Conservation (phyloP, 2,797 vertebrate species). For the Danio jaintianensis region DNA sequence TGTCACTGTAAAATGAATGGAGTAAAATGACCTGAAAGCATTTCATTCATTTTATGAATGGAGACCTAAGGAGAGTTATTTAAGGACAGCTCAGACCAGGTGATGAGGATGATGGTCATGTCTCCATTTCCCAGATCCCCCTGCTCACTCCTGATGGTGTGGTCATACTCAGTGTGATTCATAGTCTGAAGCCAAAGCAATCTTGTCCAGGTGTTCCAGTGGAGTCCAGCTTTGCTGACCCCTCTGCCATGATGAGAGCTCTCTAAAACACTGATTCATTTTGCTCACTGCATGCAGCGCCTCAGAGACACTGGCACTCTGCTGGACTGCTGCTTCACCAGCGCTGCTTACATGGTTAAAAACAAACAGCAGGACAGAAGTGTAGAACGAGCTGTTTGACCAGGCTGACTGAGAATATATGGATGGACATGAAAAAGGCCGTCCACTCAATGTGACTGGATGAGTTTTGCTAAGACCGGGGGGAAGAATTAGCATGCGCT, state of each 20-base stretch:
- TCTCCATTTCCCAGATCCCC: conserved; percentile 11
- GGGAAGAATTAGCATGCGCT: neutral
- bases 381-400: neutral
- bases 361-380: conserved; percentile 14
- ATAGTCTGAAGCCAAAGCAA: conserved; percentile 36
- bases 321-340: neutral
- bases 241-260: conserved; percentile 52
- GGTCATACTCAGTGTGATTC: conserved; percentile 19
- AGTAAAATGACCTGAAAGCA: neutral
- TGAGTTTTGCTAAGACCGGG: neutral
- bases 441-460: neutral
- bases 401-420: neutral
- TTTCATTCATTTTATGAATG: neutral
- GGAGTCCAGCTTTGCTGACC: conserved; percentile 63
- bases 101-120: conserved; percentile 20
- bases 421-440: neutral
- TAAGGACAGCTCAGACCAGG: conserved; percentile 20
- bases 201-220: conserved; percentile 46
- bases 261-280: conserved; percentile 68
- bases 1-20: neutral
- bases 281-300: conserved; percentile 52
- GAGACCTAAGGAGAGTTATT: conserved; percentile 18
- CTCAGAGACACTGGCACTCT: conserved; percentile 43
- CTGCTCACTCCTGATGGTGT: conserved; percentile 40
- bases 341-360: neutral